Percentiles rank a stretch among this genome's conserved stretches.
Evolutionary conservation across 2,797 vertebrate genomes (phyloP).

Genomic region (Scolopax bukidnonensis): DNA sequence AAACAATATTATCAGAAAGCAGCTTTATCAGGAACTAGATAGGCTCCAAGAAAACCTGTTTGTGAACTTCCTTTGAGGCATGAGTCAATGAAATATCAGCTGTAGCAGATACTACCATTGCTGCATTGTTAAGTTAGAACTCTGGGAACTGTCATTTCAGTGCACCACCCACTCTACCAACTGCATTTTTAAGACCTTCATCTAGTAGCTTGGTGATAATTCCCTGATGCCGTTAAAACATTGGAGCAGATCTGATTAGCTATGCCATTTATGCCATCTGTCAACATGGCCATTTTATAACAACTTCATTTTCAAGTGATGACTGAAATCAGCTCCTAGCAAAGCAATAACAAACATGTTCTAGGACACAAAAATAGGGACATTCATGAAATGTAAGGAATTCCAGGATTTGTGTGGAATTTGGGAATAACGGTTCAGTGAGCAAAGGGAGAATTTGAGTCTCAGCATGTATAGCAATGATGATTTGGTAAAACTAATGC

Average conservation of each 20-base stretch:
- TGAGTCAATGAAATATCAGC: neutral
- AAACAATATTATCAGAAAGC: conserved; percentile 3
- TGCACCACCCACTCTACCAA: neutral
- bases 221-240: conserved; percentile 39
- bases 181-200: conserved; percentile 29
- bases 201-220: conserved; percentile 38
- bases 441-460: neutral
- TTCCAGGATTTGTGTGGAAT: neutral
- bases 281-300: conserved; percentile 45
- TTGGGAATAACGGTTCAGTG: neutral
- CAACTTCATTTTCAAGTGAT: conserved; percentile 50
- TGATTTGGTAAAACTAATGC: neutral
- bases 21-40: neutral
- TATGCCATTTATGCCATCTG: conserved; percentile 59
- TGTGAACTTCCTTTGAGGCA: neutral
- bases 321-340: neutral
- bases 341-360: conserved; percentile 42
- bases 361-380: conserved; percentile 8
- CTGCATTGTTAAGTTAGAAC: neutral
- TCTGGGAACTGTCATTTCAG: conserved; percentile 37
- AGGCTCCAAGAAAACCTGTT: neutral
- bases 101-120: neutral
- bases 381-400: neutral
- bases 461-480: neutral
- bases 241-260: conserved; percentile 48